Percentiles rank a stretch among this genome's conserved stretches.
These are phyloP conservation scores for Pelusios castaneus DNA, from an alignment of 2,113 vertebrate genomes.

Conservation along the genomic window DNA sequence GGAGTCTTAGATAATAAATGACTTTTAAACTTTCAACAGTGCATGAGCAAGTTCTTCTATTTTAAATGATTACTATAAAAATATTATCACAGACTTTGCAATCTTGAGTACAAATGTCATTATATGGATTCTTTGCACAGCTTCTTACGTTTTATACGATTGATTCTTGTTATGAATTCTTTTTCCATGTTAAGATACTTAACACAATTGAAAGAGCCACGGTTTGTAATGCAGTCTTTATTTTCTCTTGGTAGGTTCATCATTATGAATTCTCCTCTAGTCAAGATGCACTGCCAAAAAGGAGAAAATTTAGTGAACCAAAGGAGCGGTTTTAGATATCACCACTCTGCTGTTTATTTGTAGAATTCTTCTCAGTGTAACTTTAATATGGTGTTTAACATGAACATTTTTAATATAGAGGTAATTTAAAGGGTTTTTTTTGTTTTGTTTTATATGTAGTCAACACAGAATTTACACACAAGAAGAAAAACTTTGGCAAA, in stretches of 20 bases:
- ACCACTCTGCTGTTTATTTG: fast-evolving
- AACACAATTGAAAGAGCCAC: fast-evolving
- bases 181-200: fast-evolving
- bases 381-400: fast-evolving
- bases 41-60: fast-evolving
- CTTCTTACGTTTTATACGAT: fast-evolving
- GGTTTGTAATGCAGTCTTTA: fast-evolving
- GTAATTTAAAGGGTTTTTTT: not conserved
- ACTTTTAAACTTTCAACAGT: not conserved
- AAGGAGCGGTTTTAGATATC: conserved; percentile 75
- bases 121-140: fast-evolving
- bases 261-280: conserved; percentile 79
- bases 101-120: not conserved
- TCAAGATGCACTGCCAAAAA: conserved; percentile 83
- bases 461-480: not conserved
- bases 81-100: not conserved
- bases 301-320: conserved; percentile 90
- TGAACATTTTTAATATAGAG: not conserved
- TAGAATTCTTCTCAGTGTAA: not conserved
- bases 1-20: fast-evolving
- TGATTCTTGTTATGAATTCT: not conserved
- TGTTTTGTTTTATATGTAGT: not conserved
- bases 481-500: not conserved
- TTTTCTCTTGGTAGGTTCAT: conserved; percentile 73
- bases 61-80: not conserved